Conservation (phyloP, 37 sponge, comb jelly and placozoan species). For the Spongilla lacustris region DNA sequence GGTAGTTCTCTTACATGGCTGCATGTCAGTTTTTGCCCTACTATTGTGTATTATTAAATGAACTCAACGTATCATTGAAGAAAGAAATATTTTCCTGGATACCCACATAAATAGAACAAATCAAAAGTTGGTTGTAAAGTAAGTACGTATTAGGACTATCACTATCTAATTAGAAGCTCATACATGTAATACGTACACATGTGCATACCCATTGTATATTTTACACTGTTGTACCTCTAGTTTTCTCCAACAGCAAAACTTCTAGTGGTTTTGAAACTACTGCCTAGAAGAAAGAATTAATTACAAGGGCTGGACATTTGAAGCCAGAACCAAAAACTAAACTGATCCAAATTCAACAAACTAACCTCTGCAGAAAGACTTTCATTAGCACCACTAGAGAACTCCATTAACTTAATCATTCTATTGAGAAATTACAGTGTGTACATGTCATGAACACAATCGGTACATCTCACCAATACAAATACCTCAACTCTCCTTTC, state of each 20-base stretch:
- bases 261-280: constrained; percentile 71
- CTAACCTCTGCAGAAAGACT: not conserved
- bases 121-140: no score
- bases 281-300: no score
- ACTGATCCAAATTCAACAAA: not conserved
- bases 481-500: constrained; percentile 83
- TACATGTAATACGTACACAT: no score
- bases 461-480: not conserved
- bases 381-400: constrained; percentile 8
- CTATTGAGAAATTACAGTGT: not conserved
- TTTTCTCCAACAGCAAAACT: constrained; percentile 76
- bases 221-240: constrained; percentile 67
- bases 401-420: constrained; percentile 70
- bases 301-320: not conserved
- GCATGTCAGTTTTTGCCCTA: no score
- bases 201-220: not conserved
- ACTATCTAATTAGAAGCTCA: not conserved
- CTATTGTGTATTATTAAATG: no score
- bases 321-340: not conserved
- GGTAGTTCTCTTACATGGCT: no score
- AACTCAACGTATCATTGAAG: no score
- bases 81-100: no score
- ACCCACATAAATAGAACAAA: no score
- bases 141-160: not conserved
- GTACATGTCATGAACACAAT: no score